Evolutionary conservation across 2,888 invertebrate species (phyloP).

Genomic region (Galerucella pusilla): DNA sequence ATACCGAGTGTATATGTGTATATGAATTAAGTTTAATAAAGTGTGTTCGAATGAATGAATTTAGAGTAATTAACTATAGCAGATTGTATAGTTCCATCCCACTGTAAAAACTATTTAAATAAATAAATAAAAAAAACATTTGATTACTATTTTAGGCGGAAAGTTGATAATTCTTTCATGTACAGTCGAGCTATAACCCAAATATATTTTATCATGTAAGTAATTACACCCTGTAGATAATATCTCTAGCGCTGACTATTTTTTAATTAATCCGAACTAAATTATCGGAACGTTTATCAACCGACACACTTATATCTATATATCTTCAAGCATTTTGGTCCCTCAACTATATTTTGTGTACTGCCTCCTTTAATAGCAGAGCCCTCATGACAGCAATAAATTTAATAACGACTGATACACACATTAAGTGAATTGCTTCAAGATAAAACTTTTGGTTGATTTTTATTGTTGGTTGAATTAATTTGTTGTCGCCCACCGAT

Average conservation of each 20-base stretch:
- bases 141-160: too few relatives aligned
- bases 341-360: conserved; percentile 4
- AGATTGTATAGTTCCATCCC: too few relatives aligned
- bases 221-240: neutral
- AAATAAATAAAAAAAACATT: too few relatives aligned
- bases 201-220: neutral
- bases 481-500: neutral
- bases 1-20: too few relatives aligned
- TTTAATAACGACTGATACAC: neutral
- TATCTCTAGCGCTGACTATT: neutral
- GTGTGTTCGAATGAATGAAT: too few relatives aligned
- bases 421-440: conserved; percentile 1
- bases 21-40: too few relatives aligned
- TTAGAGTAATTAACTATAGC: too few relatives aligned
- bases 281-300: neutral
- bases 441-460: conserved; percentile 4
- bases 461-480: neutral
- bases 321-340: neutral
- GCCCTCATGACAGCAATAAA: conserved; percentile 2
- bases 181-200: neutral
- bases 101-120: too few relatives aligned
- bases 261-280: neutral
- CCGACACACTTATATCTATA: neutral
- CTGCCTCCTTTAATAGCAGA: neutral
- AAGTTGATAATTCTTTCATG: too few relatives aligned